A percentile compares a stretch with the other conserved stretches of the same genome.
phyloP scores from a whole-genome alignment of 2,888 invertebrate genomes.

The Melanchra persicariae region DNA sequence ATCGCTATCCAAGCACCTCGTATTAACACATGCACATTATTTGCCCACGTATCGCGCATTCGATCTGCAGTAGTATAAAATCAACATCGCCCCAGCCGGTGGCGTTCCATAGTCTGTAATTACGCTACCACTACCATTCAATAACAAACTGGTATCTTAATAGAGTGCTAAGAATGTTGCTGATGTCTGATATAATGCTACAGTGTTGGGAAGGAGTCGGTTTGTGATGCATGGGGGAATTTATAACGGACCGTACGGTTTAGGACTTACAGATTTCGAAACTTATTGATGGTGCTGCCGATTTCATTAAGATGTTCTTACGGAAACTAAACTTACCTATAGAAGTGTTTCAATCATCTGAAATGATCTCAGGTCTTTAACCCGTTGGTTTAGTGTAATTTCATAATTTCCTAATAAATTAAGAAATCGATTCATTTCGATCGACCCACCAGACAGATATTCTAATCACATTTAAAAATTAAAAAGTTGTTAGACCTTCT shows the following conservation, averaged over 20 bases:
- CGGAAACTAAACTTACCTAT: not conserved
- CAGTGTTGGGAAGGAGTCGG: constrained; percentile 50
- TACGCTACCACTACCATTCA: constrained; percentile 83
- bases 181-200: constrained; percentile 72
- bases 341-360: not conserved
- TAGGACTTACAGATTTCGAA: constrained; percentile 15
- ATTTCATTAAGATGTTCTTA: constrained; percentile 25
- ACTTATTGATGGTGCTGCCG: not conserved
- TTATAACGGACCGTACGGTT: constrained; percentile 31
- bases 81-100: constrained; percentile 79
- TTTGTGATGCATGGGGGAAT: constrained; percentile 41
- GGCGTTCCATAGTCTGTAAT: constrained; percentile 82
- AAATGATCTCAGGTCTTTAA: not conserved
- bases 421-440: not conserved
- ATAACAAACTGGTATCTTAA: constrained; percentile 83
- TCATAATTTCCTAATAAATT: not conserved
- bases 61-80: constrained; percentile 77
- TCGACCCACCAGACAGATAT: not conserved
- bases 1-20: constrained; percentile 64
- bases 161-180: constrained; percentile 85
- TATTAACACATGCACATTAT: constrained; percentile 76
- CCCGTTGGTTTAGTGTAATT: not conserved
- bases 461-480: not conserved
- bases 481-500: not conserved
- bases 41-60: constrained; percentile 78